Evolutionary conservation across 1,140 invertebrate species (phyloP).

Genomic region (Orussus abietinus): DNA sequence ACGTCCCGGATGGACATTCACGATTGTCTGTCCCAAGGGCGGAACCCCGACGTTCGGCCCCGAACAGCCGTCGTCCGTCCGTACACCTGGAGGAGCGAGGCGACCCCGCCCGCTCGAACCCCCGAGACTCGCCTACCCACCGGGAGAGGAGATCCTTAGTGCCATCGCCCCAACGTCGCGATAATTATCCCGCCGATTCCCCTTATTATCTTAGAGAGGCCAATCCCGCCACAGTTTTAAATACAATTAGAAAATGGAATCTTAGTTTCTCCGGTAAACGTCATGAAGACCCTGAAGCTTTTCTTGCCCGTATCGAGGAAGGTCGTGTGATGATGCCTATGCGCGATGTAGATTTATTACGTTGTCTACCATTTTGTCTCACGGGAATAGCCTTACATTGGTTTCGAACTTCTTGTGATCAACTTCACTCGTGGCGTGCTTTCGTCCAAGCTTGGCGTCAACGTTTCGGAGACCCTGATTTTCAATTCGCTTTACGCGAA

Average conservation of each 20-base stretch:
- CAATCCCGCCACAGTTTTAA: no score
- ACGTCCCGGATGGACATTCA: no score
- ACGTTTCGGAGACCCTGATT: constrained; percentile 12
- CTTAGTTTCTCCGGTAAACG: constrained; percentile 3
- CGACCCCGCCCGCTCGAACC: no score
- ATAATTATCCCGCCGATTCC: no score
- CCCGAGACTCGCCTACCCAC: no score
- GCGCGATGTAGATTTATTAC: constrained; percentile 5
- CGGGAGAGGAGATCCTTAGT: no score
- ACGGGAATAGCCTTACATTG: constrained; percentile 14
- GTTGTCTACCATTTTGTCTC: constrained; percentile 18
- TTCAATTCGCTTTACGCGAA: constrained; percentile 8
- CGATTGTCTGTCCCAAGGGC: no score
- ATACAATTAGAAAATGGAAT: constrained; percentile 6
- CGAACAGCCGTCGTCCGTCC: no score
- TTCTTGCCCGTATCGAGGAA: constrained; percentile 7
- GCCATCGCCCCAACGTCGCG: no score
- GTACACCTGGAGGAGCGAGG: no score
- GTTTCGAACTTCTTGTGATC: constrained; percentile 7
- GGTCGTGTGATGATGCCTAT: constrained; percentile 12
- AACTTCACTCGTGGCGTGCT: background rate
- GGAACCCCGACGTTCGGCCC: no score
- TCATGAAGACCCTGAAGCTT: constrained; percentile 9
- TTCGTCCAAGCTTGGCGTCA: constrained; percentile 8
- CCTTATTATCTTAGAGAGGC: no score